These are phyloP conservation scores for Drosophila oshimai DNA, from an alignment of 1,140 invertebrate species.

Conservation along the genomic window DNA sequence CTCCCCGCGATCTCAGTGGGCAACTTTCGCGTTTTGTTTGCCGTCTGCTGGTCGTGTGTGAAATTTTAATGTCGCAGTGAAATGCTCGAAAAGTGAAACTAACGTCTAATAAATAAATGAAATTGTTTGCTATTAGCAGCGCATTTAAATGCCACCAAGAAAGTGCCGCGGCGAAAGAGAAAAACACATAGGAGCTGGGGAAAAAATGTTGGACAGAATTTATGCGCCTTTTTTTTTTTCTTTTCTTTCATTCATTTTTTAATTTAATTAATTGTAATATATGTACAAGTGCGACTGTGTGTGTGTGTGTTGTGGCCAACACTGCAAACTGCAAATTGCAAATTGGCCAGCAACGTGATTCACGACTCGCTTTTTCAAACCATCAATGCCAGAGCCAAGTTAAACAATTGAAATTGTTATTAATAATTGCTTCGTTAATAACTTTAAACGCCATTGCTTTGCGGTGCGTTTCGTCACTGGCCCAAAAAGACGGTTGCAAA, in stretches of 20 bases:
- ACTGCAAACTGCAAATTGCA: conserved; percentile 3
- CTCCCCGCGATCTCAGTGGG: not conserved
- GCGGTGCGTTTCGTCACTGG: conserved; percentile 56
- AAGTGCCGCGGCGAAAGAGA: conserved; percentile 17
- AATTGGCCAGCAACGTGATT: conserved; percentile 36
- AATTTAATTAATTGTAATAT: conserved; percentile 76
- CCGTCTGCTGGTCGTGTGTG: conserved; percentile 36
- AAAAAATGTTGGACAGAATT: conserved; percentile 61
- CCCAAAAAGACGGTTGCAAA: conserved; percentile 53
- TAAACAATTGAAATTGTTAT: conserved; percentile 70
- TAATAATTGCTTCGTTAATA: conserved; percentile 75
- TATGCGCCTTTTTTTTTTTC: conserved; percentile 51
- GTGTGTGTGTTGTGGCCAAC: conserved; percentile 5
- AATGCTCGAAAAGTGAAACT: conserved; percentile 77
- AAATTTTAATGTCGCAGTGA: conserved; percentile 78
- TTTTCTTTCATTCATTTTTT: not conserved
- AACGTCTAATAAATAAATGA: conserved; percentile 77
- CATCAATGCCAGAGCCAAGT: conserved; percentile 50
- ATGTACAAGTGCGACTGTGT: conserved; percentile 37
- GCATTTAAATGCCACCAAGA: conserved; percentile 70
- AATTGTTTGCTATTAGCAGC: conserved; percentile 77
- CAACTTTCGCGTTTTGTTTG: conserved; percentile 69
- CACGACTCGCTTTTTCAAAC: conserved; percentile 50
- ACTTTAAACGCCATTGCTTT: conserved; percentile 46
- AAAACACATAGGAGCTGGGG: conserved; percentile 22